phyloP scores from a whole-genome alignment of 2,888 invertebrate genomes.

The Cylindroiulus punctatus region DNA sequence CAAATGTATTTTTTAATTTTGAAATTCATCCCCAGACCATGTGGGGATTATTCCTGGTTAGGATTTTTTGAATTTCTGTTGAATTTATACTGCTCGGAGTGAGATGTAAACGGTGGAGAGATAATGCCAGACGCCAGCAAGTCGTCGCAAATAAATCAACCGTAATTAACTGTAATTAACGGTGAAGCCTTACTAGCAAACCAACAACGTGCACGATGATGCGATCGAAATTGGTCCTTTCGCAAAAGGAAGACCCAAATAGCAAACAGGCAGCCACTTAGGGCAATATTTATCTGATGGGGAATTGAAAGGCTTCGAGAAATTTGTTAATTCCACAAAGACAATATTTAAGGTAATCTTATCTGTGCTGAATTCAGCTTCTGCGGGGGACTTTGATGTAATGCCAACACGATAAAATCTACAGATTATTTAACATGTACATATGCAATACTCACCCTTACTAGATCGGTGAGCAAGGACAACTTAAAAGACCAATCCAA shows the following conservation, averaged over 20 bases:
- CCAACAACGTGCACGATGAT: slow-evolving; percentile 23
- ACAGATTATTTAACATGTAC: no score
- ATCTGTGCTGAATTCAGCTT: neutral
- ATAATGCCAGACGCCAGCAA: slow-evolving; percentile 14
- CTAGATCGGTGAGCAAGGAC: slow-evolving; percentile 90
- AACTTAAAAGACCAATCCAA: slow-evolving; percentile 96
- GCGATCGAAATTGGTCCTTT: slow-evolving; percentile 17
- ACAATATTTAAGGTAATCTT: neutral
- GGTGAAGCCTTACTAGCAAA: neutral
- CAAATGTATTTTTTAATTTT: no score
- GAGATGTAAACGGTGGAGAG: neutral
- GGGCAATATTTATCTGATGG: slow-evolving; percentile 7
- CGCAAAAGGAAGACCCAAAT: slow-evolving; percentile 14
- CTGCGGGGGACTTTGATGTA: neutral
- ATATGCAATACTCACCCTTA: slow-evolving; percentile 72
- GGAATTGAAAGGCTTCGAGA: neutral
- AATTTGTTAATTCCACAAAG: neutral
- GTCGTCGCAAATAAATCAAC: slow-evolving; percentile 42
- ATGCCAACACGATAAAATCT: neutral
- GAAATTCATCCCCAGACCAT: no score
- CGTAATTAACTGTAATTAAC: slow-evolving; percentile 38
- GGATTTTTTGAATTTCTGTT: neutral
- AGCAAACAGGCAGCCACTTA: neutral
- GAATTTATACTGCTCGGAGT: neutral
- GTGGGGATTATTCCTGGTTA: no score